Conservation (phyloP, 2,888 invertebrate genomes). For the Oligia strigilis region DNA sequence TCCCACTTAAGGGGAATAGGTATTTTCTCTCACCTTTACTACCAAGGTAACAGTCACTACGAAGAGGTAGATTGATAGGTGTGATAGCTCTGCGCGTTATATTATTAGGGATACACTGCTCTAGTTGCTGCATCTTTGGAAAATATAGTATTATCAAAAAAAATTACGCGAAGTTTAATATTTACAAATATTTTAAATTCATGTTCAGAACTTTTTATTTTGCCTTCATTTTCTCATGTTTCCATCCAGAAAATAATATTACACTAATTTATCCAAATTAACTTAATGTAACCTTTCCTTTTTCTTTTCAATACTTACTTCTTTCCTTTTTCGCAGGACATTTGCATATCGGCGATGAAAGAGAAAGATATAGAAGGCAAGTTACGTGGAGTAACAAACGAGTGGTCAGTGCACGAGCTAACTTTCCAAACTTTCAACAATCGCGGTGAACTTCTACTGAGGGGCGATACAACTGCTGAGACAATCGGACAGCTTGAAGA, state of each 20-base stretch:
- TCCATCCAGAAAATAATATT: neutral
- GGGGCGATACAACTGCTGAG: constrained; percentile 98
- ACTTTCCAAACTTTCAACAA: constrained; percentile 99
- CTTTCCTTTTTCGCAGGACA: constrained; percentile 91
- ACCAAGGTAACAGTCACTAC: constrained; percentile 12
- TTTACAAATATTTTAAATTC: neutral
- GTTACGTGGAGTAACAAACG: constrained; percentile 97
- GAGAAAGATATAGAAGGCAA: constrained; percentile 99
- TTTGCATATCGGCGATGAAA: constrained; percentile 99
- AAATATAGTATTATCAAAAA: neutral
- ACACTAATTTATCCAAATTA: neutral
- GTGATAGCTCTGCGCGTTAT: neutral
- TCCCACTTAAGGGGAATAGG: constrained; percentile 1
- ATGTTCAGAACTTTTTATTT: neutral
- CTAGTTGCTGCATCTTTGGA: neutral
- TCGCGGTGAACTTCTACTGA: constrained; percentile 96
- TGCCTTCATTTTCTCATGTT: neutral
- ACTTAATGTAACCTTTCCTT: neutral
- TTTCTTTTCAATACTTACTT: neutral
- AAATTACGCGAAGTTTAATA: neutral
- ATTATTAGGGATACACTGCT: neutral
- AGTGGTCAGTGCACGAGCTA: constrained; percentile 98
- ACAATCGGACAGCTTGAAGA: constrained; percentile 98
- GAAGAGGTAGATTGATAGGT: neutral
- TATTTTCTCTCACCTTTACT: neutral